phyloP scores from a whole-genome alignment of 2,113 vertebrate species.

The Halichoeres trimaculatus region DNA sequence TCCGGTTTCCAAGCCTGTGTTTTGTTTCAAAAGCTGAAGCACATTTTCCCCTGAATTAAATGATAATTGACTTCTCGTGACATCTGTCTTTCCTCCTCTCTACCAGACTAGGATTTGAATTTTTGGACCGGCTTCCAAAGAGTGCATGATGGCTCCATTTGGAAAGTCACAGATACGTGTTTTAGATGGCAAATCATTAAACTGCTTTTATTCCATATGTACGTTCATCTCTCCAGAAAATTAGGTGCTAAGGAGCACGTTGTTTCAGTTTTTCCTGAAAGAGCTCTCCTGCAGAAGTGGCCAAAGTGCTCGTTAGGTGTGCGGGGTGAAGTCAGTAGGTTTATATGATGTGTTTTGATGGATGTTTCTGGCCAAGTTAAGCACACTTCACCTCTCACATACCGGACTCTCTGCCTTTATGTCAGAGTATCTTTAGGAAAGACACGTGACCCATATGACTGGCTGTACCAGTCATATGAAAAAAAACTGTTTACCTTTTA shows the following conservation, averaged over 20 bases:
- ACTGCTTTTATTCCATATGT: conserved; percentile 2
- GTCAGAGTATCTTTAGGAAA: no score
- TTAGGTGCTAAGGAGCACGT: conserved; percentile 41
- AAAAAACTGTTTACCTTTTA: no score
- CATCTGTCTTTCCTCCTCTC: conserved; percentile 59
- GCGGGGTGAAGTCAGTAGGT: background rate
- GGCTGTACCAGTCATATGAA: no score
- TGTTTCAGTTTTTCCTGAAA: conserved; percentile 35
- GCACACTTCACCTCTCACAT: background rate
- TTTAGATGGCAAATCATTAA: conserved; percentile 54
- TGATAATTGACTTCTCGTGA: conserved; percentile 61
- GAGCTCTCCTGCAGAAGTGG: background rate
- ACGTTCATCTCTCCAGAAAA: conserved; percentile 35
- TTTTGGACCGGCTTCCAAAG: conserved; percentile 23
- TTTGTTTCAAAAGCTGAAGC: conserved; percentile 50
- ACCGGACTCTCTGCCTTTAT: no score
- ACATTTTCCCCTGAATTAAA: conserved; percentile 60
- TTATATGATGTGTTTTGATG: conserved; percentile 54
- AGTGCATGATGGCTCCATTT: conserved; percentile 55
- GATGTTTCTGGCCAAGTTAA: conserved; percentile 45
- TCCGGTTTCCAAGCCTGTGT: conserved; percentile 45
- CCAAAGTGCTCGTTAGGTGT: conserved; percentile 1
- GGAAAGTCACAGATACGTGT: conserved; percentile 51
- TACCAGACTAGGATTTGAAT: conserved; percentile 34
- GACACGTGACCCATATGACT: no score